Base-by-base conservation (phyloP, 2,113 vertebrate species). In the crab-eating macaque (Macaca fascicularis) region DNA sequence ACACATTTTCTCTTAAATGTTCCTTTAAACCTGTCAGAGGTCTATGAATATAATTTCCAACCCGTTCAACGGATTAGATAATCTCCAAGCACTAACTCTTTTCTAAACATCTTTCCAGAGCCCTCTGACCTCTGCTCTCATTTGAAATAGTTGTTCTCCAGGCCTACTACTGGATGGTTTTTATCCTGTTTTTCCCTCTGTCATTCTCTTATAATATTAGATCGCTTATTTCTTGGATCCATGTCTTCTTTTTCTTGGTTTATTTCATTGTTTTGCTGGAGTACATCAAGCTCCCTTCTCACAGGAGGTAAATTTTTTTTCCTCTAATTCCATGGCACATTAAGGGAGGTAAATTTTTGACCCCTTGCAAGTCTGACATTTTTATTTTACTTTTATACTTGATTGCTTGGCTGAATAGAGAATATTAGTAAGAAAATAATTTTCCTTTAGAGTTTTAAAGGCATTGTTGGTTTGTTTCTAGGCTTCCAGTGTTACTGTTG, bases 21-120 rank as follows among this genome's bases (percentile, higher is more conserved):
- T 72, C 10, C 32, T 91, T 43, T 72, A 93, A 70, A 76, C 64
- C 22, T 59, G 83, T 79, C 30, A 76, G 13, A 70, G 76, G 30
- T 94, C 57, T 75, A 5, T 94, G 76, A 95, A 80, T 94, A 75
- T 85, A 94, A 59, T 94, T 93, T 90, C 19, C 12, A 81, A 57
- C 57, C 61, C 67, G 43, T 84, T 94, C 59, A 75, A 61, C n/a
- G 45, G 30, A 43, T 38, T 45, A 45, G 25, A 57, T 89, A 74
- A 38, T 94, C n/a, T 94, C 11, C 45, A 50, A 83, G 38, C 30
- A 35, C 4, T 72, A 1, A 64, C 3, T 69, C 45, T 78, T 78
- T 70, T 1, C 80, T 25, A 30, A 75, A 83, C 4, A 43, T 19
- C 45, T 27, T 90, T 79, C 27, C 32, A 59, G 40, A 93, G 1